Conservation (phyloP, 2,888 invertebrate genomes). For the Cephus nigrinus region DNA sequence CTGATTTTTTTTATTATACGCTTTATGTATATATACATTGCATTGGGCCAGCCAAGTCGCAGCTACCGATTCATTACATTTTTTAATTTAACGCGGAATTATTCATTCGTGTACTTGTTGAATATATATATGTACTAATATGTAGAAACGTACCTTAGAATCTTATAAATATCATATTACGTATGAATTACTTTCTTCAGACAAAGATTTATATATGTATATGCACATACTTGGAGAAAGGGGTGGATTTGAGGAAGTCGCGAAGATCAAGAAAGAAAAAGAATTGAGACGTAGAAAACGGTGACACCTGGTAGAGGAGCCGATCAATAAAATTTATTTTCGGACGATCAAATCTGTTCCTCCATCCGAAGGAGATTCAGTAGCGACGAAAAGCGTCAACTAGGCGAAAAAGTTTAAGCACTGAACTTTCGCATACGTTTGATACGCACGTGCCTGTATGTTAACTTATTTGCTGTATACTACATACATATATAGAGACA, state of each 20-base stretch:
- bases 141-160: neutral
- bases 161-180: neutral
- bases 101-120: too few species aligned
- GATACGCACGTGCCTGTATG: neutral
- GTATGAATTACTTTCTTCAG: too few species aligned
- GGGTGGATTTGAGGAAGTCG: neutral
- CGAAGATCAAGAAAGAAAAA: neutral
- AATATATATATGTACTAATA: neutral
- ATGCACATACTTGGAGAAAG: neutral
- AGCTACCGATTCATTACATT: neutral
- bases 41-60: neutral
- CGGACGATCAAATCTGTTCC: neutral
- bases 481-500: neutral
- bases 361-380: neutral
- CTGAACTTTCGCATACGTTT: neutral
- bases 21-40: neutral
- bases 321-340: constrained; percentile 4
- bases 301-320: neutral
- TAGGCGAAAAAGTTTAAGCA: neutral
- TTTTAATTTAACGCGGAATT: neutral
- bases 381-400: neutral
- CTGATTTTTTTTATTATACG: neutral
- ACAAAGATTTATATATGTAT: neutral
- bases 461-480: neutral
- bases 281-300: neutral